These are phyloP conservation scores for Saturnia japonica DNA, from an alignment of 2,888 invertebrate species.

Conservation along the genomic window DNA sequence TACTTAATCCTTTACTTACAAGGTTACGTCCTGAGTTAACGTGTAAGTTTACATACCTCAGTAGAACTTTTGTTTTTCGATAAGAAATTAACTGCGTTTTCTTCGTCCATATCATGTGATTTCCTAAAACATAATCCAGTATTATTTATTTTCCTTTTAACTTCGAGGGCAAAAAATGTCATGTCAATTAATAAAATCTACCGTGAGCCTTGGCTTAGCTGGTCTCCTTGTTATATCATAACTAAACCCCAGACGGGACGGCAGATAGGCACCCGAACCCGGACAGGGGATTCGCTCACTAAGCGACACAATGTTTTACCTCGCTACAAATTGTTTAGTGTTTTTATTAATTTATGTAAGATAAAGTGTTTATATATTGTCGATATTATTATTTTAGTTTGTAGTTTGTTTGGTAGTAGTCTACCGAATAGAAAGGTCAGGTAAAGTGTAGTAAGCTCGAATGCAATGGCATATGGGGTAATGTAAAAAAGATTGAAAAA, in stretches of 20 bases:
- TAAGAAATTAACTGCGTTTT: not conserved
- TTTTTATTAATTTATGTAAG: not conserved
- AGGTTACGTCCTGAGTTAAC: not conserved
- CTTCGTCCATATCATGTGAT: not conserved
- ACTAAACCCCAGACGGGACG: conserved; percentile 56
- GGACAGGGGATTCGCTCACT: conserved; percentile 21
- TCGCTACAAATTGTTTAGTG: conserved; percentile 8
- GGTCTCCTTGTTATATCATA: conserved; percentile 71
- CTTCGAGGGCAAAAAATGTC: conserved; percentile 55
- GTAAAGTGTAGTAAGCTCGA: not conserved
- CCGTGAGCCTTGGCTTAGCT: conserved; percentile 71
- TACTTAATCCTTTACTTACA: not conserved
- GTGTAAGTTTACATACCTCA: not conserved
- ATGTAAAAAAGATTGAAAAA: no score
- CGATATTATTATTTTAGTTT: not conserved
- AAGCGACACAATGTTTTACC: conserved; percentile 10
- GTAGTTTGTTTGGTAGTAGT: no score
- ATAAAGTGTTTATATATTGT: not conserved
- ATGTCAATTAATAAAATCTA: conserved; percentile 77
- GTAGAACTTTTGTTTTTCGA: not conserved
- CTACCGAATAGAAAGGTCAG: not conserved
- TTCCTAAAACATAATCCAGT: conserved; percentile 12
- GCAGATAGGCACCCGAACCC: conserved; percentile 40
- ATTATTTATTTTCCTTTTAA: conserved; percentile 18
- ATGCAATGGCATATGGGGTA: not conserved